Percentiles rank a stretch among this genome's conserved stretches.
These are phyloP conservation scores for Drosophila simulans DNA, from an alignment of 1,140 invertebrate genomes.

Conservation along the genomic window DNA sequence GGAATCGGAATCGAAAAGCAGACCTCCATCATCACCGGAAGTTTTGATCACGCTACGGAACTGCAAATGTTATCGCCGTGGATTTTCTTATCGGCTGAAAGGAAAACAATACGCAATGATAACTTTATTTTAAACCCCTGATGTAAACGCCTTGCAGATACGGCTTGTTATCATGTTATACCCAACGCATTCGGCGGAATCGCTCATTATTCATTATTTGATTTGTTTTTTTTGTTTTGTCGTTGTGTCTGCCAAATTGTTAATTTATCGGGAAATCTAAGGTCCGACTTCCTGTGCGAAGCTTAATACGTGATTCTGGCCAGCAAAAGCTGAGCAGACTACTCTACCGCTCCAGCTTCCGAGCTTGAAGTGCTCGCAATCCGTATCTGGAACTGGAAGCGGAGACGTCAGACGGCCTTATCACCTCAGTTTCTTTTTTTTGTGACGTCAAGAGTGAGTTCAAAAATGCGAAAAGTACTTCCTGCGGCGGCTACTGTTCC, in stretches of 20 bases:
- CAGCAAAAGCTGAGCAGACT: constrained; percentile 3
- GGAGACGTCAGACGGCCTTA: background rate
- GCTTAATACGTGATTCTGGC: background rate
- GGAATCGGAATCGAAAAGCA: background rate
- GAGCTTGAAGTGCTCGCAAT: background rate
- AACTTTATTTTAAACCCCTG: constrained; percentile 69
- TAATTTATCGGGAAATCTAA: constrained; percentile 19
- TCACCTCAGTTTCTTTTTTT: constrained; percentile 2
- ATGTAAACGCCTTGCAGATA: constrained; percentile 58
- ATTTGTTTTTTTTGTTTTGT: background rate
- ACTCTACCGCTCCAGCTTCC: constrained; percentile 1
- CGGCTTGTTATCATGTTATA: constrained; percentile 7
- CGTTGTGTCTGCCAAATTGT: constrained; percentile 17
- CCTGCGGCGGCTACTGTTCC: background rate
- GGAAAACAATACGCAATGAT: constrained; percentile 32
- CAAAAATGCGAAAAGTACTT: background rate
- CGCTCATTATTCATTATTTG: constrained; percentile 64
- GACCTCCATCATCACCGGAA: constrained; percentile 68
- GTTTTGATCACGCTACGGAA: constrained; percentile 57
- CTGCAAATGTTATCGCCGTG: constrained; percentile 47
- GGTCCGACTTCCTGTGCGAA: constrained; percentile 18
- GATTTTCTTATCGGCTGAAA: constrained; percentile 23
- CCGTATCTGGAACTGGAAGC: constrained; percentile 8
- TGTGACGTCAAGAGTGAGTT: constrained; percentile 11
- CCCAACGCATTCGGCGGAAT: constrained; percentile 43